A percentile compares a stretch with the other conserved stretches of the same genome.
These are phyloP conservation scores for Drosophila leonis DNA, from an alignment of 2,888 invertebrate genomes.

Conservation along the genomic window DNA sequence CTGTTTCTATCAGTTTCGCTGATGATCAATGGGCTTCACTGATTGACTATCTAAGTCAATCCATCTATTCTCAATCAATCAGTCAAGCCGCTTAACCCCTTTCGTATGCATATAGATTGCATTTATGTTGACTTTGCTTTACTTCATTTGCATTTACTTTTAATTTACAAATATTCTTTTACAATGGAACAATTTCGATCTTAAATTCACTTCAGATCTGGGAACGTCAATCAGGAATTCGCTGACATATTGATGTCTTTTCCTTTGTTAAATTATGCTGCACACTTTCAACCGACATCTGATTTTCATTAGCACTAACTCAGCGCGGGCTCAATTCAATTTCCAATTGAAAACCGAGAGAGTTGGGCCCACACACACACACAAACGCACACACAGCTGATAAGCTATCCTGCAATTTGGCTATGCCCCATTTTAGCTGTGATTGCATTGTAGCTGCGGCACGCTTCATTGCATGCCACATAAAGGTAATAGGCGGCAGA, in stretches of 20 bases:
- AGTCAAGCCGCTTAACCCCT: background rate
- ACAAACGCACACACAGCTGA: conserved; percentile 22
- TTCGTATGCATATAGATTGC: background rate
- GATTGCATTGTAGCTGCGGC: conserved; percentile 64
- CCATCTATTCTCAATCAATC: background rate
- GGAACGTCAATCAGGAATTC: background rate
- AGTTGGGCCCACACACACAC: conserved; percentile 13
- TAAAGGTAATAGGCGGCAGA: conserved; percentile 42
- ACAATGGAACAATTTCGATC: background rate
- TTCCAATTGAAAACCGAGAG: conserved; percentile 42
- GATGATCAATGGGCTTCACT: background rate
- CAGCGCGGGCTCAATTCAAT: conserved; percentile 33
- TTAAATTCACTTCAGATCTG: background rate
- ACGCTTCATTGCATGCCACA: conserved; percentile 67
- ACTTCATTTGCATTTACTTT: background rate
- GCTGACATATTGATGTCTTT: conserved; percentile 12
- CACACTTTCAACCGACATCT: conserved; percentile 3
- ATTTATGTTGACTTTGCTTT: background rate
- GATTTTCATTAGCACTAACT: conserved; percentile 46
- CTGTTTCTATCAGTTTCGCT: background rate
- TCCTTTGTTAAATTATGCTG: conserved; percentile 14
- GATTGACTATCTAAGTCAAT: background rate
- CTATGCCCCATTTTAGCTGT: conserved; percentile 53
- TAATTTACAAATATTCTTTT: background rate
- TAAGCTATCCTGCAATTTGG: conserved; percentile 63